Conservation (phyloP, 2,797 vertebrate species). For the Manis javanica region DNA sequence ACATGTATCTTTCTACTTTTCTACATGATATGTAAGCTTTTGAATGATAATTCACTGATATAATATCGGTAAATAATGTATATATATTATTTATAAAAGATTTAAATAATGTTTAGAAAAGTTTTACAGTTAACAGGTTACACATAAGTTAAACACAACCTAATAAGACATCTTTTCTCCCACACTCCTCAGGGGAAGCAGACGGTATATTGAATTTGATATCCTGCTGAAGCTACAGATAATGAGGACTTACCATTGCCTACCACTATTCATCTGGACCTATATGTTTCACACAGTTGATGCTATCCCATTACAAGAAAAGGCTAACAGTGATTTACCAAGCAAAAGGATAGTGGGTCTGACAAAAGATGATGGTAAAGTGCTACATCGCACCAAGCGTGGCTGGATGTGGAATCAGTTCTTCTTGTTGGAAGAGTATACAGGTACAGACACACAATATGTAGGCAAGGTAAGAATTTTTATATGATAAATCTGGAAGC, state of each 20-base stretch:
- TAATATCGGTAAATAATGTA: neutral
- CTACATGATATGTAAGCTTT: neutral
- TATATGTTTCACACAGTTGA: constrained; percentile 76
- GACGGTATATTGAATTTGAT: constrained; percentile 51
- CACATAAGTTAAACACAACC: constrained; percentile 60
- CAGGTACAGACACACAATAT: constrained; percentile 97
- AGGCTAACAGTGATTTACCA: constrained; percentile 85
- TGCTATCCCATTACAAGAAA: constrained; percentile 78
- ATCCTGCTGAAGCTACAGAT: constrained; percentile 67
- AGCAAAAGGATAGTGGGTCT: constrained; percentile 83
- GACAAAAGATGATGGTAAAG: constrained; percentile 88
- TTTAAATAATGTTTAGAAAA: constrained; percentile 18
- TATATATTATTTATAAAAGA: neutral
- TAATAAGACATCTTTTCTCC: neutral
- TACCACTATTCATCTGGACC: constrained; percentile 84
- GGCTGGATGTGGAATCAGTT: constrained; percentile 99
- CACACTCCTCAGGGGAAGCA: constrained; percentile 59
- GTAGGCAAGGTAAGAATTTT: constrained; percentile 95
- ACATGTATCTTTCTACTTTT: neutral
- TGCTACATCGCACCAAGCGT: constrained; percentile 93
- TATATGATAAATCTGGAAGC: neutral
- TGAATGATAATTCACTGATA: neutral
- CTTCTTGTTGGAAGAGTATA: constrained; percentile 98
- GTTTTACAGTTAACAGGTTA: constrained; percentile 65
- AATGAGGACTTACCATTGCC: constrained; percentile 84